Conservation (phyloP, 2,113 vertebrate species). For the Anolis sagrei region DNA sequence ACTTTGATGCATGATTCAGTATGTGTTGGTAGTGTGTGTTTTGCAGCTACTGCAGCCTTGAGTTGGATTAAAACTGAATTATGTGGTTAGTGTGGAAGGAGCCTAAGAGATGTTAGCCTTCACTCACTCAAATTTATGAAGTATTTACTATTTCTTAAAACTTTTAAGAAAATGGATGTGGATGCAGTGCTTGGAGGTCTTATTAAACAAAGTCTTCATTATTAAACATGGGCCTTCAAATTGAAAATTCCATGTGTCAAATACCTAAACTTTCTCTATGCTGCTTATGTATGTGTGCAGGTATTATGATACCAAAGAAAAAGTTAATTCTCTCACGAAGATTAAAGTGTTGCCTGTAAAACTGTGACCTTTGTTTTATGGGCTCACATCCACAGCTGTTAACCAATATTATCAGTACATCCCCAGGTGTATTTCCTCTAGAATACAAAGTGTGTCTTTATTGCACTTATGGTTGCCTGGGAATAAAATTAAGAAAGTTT, state of each 20-base stretch:
- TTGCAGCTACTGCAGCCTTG: no score
- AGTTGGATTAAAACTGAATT: no score
- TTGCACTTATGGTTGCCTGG: slow-evolving; percentile 12
- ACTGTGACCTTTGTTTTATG: slow-evolving; percentile 32
- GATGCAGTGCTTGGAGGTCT: accelerated
- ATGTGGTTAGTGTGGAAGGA: no score
- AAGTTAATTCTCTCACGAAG: slow-evolving; percentile 1
- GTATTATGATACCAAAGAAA: background rate
- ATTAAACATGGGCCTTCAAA: background rate
- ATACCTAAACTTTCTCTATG: background rate
- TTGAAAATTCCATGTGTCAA: slow-evolving; percentile 8
- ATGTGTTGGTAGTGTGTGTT: no score
- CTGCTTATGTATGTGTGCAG: slow-evolving; percentile 31
- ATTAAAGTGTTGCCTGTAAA: slow-evolving; percentile 18
- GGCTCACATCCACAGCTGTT: slow-evolving; percentile 39
- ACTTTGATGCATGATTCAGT: no score
- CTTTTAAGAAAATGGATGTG: background rate
- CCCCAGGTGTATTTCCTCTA: slow-evolving; percentile 40
- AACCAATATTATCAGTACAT: slow-evolving; percentile 25
- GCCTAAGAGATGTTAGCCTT: background rate
- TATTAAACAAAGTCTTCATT: background rate
- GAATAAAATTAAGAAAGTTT: slow-evolving; percentile 36
- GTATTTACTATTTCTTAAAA: background rate
- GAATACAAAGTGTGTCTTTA: slow-evolving; percentile 40
- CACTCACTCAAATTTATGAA: background rate